These are phyloP conservation scores for Dipodomys stephensi DNA, from an alignment of 2,113 vertebrate genomes.

Conservation along the genomic window DNA sequence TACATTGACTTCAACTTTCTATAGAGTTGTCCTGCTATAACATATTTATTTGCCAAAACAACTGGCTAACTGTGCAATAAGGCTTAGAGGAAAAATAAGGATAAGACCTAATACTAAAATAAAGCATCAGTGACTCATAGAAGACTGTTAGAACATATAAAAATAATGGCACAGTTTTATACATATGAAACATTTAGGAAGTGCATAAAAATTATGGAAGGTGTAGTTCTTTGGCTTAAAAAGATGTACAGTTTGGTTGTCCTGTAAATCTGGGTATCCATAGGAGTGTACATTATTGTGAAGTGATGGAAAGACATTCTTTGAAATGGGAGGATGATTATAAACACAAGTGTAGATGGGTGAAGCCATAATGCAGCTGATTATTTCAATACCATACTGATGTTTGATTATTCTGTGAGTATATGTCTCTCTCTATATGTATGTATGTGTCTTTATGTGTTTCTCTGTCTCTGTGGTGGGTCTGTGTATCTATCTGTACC, in stretches of 20 bases:
- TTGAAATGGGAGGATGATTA: neutral
- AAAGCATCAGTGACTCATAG: neutral
- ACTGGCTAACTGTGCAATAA: neutral
- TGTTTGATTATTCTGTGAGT: no score
- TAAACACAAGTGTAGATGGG: accelerated
- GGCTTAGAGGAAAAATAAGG: neutral
- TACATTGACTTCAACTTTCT: neutral
- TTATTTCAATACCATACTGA: neutral
- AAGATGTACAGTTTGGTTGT: neutral
- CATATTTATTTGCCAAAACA: neutral
- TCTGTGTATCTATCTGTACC: no score
- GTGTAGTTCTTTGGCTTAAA: neutral
- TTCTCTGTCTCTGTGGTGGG: no score
- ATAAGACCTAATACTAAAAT: neutral
- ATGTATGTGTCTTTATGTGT: no score
- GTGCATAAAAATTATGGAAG: neutral
- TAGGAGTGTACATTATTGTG: neutral
- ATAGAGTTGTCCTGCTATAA: neutral
- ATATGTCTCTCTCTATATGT: no score
- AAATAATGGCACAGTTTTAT: neutral
- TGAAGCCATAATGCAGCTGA: neutral
- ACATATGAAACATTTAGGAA: neutral
- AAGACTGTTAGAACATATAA: neutral
- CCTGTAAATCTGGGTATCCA: neutral
- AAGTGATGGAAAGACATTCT: neutral